Base-by-base conservation (phyloP, 2,113 vertebrate genomes). In the Catharus bicknelli region DNA sequence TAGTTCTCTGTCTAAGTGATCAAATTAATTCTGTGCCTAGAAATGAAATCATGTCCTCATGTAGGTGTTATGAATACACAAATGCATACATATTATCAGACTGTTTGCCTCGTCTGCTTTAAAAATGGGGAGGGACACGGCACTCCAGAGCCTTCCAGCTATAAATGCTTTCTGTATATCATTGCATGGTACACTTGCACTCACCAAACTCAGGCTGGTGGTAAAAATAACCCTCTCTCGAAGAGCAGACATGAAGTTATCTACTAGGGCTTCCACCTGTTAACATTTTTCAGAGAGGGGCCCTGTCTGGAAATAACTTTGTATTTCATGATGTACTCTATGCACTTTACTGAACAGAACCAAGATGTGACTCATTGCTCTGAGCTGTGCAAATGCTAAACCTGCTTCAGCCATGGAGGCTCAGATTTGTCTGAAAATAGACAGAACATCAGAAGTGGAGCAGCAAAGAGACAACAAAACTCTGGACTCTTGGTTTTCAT, bases 171-270 rank as follows among this genome's bases (percentile, higher is more conserved):
- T 85, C 90, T 91, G 67, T 87, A 29, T 91, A 91, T 86, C 72
- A 86, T 68, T 55, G 69, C 77, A 84, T 75, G 61, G 73, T 90
- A 84, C 64, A 67, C 69, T 86, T 90, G 64, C 40, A 86, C 53
- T 89, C 87, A 89, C 57, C 83, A 78, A 89, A 88, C 53, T 81
- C 86, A 68, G 66, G 62, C 93, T 92, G 53, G 27, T 1, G 42
- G 69, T 96, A 96, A 95, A 96, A 95, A 96, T 96, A 96, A 93
- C 95, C 38, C 86, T 78, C 91, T 92, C 90, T 93, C 93, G 90
- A 92, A 95, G 88, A 95, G 86, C 86, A 90, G 92, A 88, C 12
- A 11, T 90, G 61, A 83, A 93, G 92, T 93, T 96, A 94, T 95
- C 94, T 94, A 23, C 86, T 85, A 84, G 90, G 62, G 53, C 76